phyloP scores from a whole-genome alignment of 2,113 vertebrate species.

The Phrynosoma platyrhinos region DNA sequence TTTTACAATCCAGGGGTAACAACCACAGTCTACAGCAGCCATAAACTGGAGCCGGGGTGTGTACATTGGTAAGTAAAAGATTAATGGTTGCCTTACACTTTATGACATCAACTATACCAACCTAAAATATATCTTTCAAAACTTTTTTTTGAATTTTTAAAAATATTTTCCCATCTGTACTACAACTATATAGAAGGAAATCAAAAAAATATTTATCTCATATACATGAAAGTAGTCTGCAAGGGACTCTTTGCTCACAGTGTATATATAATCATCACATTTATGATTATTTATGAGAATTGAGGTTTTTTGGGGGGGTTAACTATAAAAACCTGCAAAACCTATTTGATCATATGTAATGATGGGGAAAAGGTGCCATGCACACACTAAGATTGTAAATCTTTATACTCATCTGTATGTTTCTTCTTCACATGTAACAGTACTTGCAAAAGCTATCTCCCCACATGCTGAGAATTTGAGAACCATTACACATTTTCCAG shows the following conservation, averaged over 20 bases:
- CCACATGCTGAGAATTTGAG: too few species aligned
- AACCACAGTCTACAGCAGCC: neutral
- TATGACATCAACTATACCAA: neutral
- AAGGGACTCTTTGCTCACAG: neutral
- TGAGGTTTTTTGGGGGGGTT: neutral
- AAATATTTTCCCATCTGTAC: neutral
- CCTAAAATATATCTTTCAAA: too few species aligned
- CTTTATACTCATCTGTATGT: too few species aligned
- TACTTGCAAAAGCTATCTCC: too few species aligned
- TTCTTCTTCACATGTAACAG: too few species aligned
- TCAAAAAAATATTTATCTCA: neutral
- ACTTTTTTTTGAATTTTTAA: too few species aligned
- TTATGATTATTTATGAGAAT: neutral
- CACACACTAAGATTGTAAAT: too few species aligned
- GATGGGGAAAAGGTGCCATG: neutral
- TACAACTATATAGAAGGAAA: neutral
- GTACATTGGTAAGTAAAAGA: neutral
- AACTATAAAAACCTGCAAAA: neutral
- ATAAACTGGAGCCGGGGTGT: neutral
- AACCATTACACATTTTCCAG: too few species aligned
- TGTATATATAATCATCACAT: neutral
- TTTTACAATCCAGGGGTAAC: constrained; percentile 16
- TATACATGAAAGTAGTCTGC: neutral
- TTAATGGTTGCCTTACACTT: neutral
- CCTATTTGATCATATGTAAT: neutral